These are phyloP conservation scores for Schizopygopsis pylzovi DNA, from an alignment of 2,797 vertebrate species.

Conservation along the genomic window DNA sequence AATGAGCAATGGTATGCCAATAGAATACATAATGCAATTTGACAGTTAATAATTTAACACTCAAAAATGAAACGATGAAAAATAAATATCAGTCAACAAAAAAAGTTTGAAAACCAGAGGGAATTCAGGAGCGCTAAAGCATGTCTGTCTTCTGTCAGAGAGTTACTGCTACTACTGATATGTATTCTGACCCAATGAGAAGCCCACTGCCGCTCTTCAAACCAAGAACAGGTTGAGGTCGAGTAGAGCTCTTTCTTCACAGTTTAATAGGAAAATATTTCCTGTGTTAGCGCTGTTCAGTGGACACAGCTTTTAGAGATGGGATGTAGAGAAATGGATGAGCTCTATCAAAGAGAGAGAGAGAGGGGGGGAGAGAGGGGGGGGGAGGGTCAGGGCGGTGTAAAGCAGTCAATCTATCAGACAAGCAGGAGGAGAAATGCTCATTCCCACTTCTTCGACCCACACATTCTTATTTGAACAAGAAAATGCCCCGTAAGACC, in stretches of 20 bases:
- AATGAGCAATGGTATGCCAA: background rate
- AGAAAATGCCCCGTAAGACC: constrained; percentile 55
- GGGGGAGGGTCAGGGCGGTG: constrained; percentile 67
- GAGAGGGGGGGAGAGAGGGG: constrained; percentile 62
- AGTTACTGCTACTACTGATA: constrained; percentile 62
- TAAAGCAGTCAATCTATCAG: constrained; percentile 71
- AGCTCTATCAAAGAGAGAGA: constrained; percentile 64
- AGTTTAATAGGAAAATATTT: constrained; percentile 63
- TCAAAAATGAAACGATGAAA: constrained; percentile 49
- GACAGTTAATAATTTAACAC: background rate
- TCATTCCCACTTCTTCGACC: constrained; percentile 50
- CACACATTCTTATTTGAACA: constrained; percentile 54
- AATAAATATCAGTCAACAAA: constrained; percentile 31
- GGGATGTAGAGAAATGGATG: constrained; percentile 67
- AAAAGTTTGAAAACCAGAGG: constrained; percentile 60
- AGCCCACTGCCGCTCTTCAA: constrained; percentile 65
- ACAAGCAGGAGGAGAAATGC: constrained; percentile 56
- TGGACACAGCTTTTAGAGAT: constrained; percentile 65
- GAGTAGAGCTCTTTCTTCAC: constrained; percentile 67
- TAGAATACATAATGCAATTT: background rate
- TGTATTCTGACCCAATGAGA: constrained; percentile 72
- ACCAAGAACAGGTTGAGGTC: constrained; percentile 62
- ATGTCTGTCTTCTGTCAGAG: constrained; percentile 63
- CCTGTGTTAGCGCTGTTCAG: constrained; percentile 28
- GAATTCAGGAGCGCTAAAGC: constrained; percentile 73